phyloP scores from a whole-genome alignment of 2,113 vertebrate species.

The Pachyramphus minor region DNA sequence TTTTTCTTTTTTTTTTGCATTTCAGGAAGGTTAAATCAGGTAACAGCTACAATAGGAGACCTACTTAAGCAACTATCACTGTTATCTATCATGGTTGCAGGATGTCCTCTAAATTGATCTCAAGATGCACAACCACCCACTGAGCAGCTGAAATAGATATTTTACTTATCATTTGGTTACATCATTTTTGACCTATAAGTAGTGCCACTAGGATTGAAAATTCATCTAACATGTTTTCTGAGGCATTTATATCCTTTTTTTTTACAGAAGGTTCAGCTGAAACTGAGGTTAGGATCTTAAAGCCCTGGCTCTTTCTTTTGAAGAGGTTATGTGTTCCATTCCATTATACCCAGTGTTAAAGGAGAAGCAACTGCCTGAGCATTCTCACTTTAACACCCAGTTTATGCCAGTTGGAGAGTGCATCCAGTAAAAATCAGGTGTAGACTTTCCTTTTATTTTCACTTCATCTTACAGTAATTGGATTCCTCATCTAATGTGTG shows the following conservation, averaged over 20 bases:
- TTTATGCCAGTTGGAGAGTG: background rate
- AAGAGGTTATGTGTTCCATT: background rate
- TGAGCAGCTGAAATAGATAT: background rate
- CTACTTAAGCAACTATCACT: background rate
- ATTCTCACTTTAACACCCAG: background rate
- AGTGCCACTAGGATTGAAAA: background rate
- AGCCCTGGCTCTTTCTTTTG: background rate
- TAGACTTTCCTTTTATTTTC: background rate
- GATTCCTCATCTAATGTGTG: background rate
- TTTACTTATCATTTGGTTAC: background rate
- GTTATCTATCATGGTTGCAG: background rate
- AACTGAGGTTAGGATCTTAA: background rate
- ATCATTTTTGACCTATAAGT: background rate
- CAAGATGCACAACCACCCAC: background rate
- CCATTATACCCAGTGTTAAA: background rate
- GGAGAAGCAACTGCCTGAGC: accelerated
- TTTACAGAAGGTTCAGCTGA: background rate
- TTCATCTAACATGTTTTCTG: background rate
- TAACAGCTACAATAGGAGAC: background rate
- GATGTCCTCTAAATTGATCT: background rate
- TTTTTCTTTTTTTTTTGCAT: background rate
- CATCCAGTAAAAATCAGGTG: background rate
- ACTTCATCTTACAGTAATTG: background rate
- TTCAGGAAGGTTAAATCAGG: background rate
- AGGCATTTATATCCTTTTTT: background rate